These are phyloP conservation scores for Gobiocypris rarus DNA, from an alignment of 2,113 vertebrate genomes.

Conservation along the genomic window DNA sequence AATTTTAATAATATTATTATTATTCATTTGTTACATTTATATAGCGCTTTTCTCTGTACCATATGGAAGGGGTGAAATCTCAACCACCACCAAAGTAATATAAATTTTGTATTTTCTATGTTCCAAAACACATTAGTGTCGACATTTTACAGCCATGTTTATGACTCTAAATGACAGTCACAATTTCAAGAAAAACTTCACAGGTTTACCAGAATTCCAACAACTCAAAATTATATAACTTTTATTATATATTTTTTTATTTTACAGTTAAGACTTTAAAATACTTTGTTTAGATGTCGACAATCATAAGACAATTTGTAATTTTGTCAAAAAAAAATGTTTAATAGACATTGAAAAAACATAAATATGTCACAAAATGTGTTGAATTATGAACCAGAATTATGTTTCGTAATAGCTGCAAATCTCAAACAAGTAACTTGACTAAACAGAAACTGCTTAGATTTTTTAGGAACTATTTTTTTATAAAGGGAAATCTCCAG, in stretches of 20 bases:
- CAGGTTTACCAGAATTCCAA: background rate
- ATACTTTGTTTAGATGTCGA: background rate
- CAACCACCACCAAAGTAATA: background rate
- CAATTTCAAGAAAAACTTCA: background rate
- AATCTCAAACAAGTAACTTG: background rate
- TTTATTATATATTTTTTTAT: background rate
- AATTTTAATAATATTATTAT: background rate
- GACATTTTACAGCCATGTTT: background rate
- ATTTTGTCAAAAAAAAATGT: slow-evolving; percentile 11
- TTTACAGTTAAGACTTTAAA: background rate
- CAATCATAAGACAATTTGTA: too few species aligned
- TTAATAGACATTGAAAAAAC: slow-evolving; percentile 16
- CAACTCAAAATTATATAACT: background rate
- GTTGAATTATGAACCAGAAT: background rate
- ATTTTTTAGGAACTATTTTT: too few species aligned
- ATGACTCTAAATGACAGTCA: background rate
- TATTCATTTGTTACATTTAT: too few species aligned
- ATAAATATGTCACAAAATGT: background rate
- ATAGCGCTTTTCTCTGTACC: too few species aligned
- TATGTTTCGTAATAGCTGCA: background rate
- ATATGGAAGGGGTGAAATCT: too few species aligned
- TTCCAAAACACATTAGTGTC: background rate
- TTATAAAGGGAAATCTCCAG: background rate
- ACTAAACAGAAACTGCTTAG: background rate
- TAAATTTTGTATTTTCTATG: background rate